Conservation (phyloP, 2,888 invertebrate genomes). For the Chymomyza procnemis region DNA sequence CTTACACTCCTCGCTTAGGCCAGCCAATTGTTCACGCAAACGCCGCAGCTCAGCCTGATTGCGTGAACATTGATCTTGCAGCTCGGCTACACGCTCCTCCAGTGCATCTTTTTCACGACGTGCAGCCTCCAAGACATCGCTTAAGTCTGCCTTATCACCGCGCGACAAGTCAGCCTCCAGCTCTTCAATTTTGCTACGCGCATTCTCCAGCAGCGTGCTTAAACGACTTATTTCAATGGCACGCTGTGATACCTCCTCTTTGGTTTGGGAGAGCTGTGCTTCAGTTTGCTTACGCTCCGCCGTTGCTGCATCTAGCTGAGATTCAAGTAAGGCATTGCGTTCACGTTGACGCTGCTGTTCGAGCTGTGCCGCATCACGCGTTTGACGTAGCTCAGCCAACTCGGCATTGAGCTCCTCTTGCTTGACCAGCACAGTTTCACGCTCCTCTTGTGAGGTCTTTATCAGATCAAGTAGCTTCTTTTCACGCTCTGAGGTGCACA, state of each 20-base stretch:
- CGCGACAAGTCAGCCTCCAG: conserved; percentile 84
- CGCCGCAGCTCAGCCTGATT: conserved; percentile 85
- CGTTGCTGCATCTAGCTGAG: conserved; percentile 85
- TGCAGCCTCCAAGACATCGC: conserved; percentile 84
- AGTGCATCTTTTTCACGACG: conserved; percentile 86
- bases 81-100: conserved; percentile 83
- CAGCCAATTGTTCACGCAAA: conserved; percentile 83
- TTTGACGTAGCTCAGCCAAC: conserved; percentile 82
- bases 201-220: conserved; percentile 88
- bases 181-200: conserved; percentile 88
- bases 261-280: conserved; percentile 84
- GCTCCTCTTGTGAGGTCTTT: conserved; percentile 90
- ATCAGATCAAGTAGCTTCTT: conserved; percentile 90
- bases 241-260: conserved; percentile 86
- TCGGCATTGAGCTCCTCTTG: conserved; percentile 89
- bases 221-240: conserved; percentile 89
- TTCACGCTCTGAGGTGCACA: conserved; percentile 86
- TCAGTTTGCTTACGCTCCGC: conserved; percentile 87
- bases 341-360: conserved; percentile 85
- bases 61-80: conserved; percentile 85
- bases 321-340: conserved; percentile 85
- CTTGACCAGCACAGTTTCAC: conserved; percentile 85
- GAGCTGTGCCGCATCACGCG: conserved; percentile 82
- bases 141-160: conserved; percentile 85
- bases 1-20: conserved; percentile 85